These are phyloP conservation scores for Dicyrtomina minuta DNA, from an alignment of 2,888 invertebrate species.

Conservation along the genomic window DNA sequence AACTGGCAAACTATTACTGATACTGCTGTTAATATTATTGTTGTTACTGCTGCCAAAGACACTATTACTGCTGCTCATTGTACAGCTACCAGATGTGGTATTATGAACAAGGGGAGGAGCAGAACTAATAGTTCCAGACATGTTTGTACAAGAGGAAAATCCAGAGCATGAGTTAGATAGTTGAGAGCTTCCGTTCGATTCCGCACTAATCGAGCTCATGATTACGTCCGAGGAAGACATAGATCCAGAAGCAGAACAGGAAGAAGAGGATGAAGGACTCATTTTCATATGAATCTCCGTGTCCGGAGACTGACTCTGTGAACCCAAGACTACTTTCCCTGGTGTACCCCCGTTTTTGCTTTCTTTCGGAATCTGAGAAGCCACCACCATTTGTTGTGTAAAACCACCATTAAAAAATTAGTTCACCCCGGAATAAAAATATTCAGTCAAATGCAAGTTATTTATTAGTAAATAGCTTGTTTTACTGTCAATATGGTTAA, in stretches of 20 bases:
- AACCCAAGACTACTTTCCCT: constrained; percentile 30
- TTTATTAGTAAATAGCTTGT: too few species aligned
- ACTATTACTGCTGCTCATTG: constrained; percentile 8
- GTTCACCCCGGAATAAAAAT: constrained; percentile 3
- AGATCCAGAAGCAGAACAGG: constrained; percentile 30
- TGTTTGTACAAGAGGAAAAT: constrained; percentile 19
- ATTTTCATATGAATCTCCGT: constrained; percentile 30
- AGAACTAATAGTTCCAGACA: constrained; percentile 1
- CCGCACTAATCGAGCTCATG: constrained; percentile 20
- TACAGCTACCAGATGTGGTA: constrained; percentile 10
- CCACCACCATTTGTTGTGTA: constrained; percentile 17
- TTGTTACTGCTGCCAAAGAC: neutral
- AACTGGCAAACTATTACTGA: neutral
- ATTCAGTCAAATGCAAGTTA: constrained; percentile 5
- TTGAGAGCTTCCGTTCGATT: constrained; percentile 25
- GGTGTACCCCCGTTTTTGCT: constrained; percentile 43
- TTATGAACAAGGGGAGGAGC: constrained; percentile 1
- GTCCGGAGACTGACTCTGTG: constrained; percentile 41
- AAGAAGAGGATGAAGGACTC: constrained; percentile 34
- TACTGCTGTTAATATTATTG: neutral
- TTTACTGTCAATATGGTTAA: too few species aligned
- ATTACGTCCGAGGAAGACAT: constrained; percentile 23
- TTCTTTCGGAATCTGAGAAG: constrained; percentile 52
- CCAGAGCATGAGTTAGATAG: constrained; percentile 9
- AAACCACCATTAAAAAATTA: constrained; percentile 30